Evolutionary conservation across 2,113 vertebrate species (phyloP), one percentile per base, ranked within the genome.

Genomic region (Canis aureus): DNA sequence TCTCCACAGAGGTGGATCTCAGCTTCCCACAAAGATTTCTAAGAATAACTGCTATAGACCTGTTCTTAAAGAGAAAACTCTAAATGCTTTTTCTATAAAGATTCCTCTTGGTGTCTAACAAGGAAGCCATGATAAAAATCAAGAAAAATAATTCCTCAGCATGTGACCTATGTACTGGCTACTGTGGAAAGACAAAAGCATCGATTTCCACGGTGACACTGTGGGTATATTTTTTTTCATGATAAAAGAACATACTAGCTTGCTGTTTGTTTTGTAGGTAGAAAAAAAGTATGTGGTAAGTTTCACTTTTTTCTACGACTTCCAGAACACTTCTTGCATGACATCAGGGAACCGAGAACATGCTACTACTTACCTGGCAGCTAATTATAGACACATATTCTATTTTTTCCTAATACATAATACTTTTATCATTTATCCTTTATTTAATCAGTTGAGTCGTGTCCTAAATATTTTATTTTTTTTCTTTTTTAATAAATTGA

Each of bases 11-110:
- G 96, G 84, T 92, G 97, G 55, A 1, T 88, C 0, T 10, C 35
- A 43, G 87, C 94, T 95, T 98, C 95, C 97, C 76, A 97, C 97
- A 91, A 97, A 96, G 93, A 66, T 25, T 97, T 96, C 98, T 97
- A 97, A 98, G 89, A 98, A 98, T 98, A 98, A 89, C 93, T 95
- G 19, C 27, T 69, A 35, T 91, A 91, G 98, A 96, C 97, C 59
- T 88, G 96, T 96, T 97, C 76, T 92, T 91, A 38, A 93, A 95
- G 94, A 97, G n/a, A 83, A 89, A 5, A 96, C 82, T 69, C 67
- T 3, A 96, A 98, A 95, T 53, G 85, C 2, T 94, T 82, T 96
- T 57, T 84, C 84, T 92, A 5, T 57, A 88, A 97, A 98, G 97
- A 23, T 89, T 88, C 79, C 49, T 91, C 22, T 95, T 85, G 82